Conservation (phyloP, 2,797 vertebrate species). For the Coccyzus lansbergi region DNA sequence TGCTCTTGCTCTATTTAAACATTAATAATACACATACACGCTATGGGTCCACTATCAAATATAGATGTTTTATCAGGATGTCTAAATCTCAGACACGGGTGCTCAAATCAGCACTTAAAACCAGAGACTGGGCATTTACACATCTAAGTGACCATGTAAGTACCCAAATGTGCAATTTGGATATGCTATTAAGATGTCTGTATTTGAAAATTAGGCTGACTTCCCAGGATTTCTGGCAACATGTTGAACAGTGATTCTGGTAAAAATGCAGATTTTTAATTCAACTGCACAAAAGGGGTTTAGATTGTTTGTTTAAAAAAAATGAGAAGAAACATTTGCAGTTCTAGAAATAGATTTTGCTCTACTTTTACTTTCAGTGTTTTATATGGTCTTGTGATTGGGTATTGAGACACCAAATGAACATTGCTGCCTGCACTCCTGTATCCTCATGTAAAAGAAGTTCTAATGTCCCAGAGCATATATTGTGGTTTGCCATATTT, state of each 20-base stretch:
- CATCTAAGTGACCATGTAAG: constrained; percentile 22
- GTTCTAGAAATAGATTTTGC: neutral
- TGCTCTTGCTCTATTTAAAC: neutral
- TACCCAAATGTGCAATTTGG: constrained; percentile 28
- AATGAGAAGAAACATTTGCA: neutral
- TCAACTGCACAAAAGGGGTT: neutral
- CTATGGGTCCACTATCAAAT: constrained; percentile 9
- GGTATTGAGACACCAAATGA: neutral
- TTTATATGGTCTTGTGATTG: neutral
- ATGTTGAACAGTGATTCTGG: neutral
- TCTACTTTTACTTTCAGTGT: neutral
- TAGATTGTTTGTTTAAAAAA: neutral
- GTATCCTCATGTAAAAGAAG: neutral
- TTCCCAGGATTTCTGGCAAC: constrained; percentile 39
- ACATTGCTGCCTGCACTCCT: neutral
- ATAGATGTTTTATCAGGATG: constrained; percentile 21
- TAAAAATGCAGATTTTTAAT: constrained; percentile 14
- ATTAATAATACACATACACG: constrained; percentile 1
- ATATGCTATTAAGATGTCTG: neutral
- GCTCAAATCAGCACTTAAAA: constrained; percentile 24
- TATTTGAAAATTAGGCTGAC: constrained; percentile 56
- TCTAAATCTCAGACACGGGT: neutral
- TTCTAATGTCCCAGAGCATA: neutral
- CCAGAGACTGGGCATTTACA: constrained; percentile 14
- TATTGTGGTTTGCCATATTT: neutral